Evolutionary conservation across 1,140 invertebrate genomes (phyloP), one percentile per base, ranked within the genome.

Genomic region (Drosophila saltans): DNA sequence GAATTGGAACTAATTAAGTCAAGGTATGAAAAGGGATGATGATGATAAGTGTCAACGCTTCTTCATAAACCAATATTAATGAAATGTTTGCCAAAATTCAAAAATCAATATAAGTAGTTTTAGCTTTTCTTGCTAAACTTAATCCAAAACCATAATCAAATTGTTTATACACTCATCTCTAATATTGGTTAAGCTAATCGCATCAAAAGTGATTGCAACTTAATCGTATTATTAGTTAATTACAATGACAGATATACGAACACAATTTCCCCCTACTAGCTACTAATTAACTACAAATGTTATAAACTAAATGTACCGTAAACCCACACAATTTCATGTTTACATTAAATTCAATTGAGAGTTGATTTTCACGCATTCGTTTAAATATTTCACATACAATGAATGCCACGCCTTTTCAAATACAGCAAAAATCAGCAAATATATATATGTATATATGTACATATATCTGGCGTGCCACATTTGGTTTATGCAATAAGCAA

Each of bases 401-500:
- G 6, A 7, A 26, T 57, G 36, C 61, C 76, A 70, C 71, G 68
- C 64, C 72, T 30, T 40, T 21, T 30, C 62, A 39, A 9, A 69
- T 61, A 43, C 39, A 63, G 61, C 26, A 11, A 43, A 65, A 65
- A 45, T 69, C 81, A 70, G 48, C 70, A 75, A 64, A 71, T 70
- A 57, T 61, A 57, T 61, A 7, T 36, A 36, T 36, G 28, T 30
- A 36, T 0, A 36, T 36, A 36, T 7, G n/a, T n/a, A n/a, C n/a
- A 36, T 36, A 36, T 66, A 57, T 71, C 71, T 81, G 72, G 79
- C 81, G 82, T 86, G 81, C 67, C 65, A 52, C 30, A 33, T 9
- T 36, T 24, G 40, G 43, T 67, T 81, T 86, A 81, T 86, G 79
- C 78, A 86, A 88, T 69, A 60, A 16, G 8, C 56, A 68, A 80